Conservation (phyloP, 2,888 invertebrate genomes). For the Drosophila kokeensis region DNA sequence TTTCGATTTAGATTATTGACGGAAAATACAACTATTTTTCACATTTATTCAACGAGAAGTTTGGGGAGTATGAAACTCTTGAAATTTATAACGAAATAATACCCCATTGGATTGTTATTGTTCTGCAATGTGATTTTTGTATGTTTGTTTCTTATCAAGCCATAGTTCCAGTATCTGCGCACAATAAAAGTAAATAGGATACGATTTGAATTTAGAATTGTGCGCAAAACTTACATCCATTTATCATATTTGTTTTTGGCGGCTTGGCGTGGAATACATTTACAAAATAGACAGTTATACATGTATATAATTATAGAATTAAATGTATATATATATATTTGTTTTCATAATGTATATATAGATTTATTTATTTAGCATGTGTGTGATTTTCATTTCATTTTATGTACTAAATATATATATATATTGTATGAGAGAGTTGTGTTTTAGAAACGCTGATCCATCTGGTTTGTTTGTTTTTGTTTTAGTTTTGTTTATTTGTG, state of each 20-base stretch:
- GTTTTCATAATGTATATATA: slow-evolving; percentile 50
- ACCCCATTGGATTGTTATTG: slow-evolving; percentile 8
- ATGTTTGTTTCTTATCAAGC: slow-evolving; percentile 5
- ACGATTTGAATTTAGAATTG: slow-evolving; percentile 4
- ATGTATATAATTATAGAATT: slow-evolving; percentile 33
- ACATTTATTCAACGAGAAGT: neutral
- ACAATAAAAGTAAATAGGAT: slow-evolving; percentile 3
- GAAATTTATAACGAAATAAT: slow-evolving; percentile 4
- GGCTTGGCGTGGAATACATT: slow-evolving; percentile 50
- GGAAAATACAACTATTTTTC: slow-evolving; percentile 3
- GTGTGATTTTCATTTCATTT: slow-evolving; percentile 12
- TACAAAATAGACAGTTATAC: slow-evolving; percentile 65
- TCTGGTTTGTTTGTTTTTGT: slow-evolving; percentile 29
- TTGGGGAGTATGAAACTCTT: neutral
- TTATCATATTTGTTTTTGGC: slow-evolving; percentile 3
- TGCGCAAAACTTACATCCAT: slow-evolving; percentile 15
- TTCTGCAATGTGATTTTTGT: slow-evolving; percentile 1
- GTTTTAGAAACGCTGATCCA: slow-evolving; percentile 73
- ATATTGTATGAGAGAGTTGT: slow-evolving; percentile 51
- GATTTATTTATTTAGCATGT: slow-evolving; percentile 45
- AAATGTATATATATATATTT: slow-evolving; percentile 37
- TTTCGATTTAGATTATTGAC: slow-evolving; percentile 3
- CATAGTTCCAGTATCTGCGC: slow-evolving; percentile 4
- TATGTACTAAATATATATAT: slow-evolving; percentile 31
- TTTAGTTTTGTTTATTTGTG: slow-evolving; percentile 41